phyloP scores from a whole-genome alignment of 2,797 vertebrate species.

The Myotis findleyi region DNA sequence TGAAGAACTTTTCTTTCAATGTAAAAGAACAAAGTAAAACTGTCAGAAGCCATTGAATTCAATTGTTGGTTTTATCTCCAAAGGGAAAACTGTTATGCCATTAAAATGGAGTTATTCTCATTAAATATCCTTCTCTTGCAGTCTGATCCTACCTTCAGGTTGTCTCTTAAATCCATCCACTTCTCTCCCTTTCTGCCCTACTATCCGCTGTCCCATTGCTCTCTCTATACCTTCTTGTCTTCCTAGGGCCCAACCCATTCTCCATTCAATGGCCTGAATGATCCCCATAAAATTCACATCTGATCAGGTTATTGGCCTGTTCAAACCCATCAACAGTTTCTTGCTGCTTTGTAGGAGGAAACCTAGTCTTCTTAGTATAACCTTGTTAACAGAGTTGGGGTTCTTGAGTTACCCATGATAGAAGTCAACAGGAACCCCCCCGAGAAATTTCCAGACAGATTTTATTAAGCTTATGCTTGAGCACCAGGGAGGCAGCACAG shows the following conservation, averaged over 20 bases:
- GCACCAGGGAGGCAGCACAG: not conserved
- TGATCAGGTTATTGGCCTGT: not conserved
- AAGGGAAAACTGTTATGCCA: constrained; percentile 72
- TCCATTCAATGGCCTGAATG: not conserved
- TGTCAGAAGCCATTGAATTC: not conserved
- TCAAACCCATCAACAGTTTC: not conserved
- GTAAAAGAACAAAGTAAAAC: not conserved
- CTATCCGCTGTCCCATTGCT: rapidly evolving
- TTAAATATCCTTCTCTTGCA: constrained; percentile 35
- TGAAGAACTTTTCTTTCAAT: not conserved
- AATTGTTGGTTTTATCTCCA: constrained; percentile 46
- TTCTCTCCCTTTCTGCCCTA: not conserved
- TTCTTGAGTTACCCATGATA: not conserved
- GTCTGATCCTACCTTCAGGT: not conserved
- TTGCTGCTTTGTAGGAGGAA: not conserved
- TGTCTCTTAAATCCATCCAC: not conserved
- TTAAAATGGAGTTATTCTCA: constrained; percentile 48
- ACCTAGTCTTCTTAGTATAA: not conserved
- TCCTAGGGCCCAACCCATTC: not conserved
- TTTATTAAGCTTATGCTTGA: not conserved
- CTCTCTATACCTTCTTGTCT: not conserved
- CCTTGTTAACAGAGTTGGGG: not conserved
- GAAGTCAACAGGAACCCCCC: not conserved
- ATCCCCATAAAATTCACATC: not conserved
- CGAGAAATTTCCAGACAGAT: not conserved